phyloP scores from a whole-genome alignment of 2,113 vertebrate species.

The Eulemur macaco region DNA sequence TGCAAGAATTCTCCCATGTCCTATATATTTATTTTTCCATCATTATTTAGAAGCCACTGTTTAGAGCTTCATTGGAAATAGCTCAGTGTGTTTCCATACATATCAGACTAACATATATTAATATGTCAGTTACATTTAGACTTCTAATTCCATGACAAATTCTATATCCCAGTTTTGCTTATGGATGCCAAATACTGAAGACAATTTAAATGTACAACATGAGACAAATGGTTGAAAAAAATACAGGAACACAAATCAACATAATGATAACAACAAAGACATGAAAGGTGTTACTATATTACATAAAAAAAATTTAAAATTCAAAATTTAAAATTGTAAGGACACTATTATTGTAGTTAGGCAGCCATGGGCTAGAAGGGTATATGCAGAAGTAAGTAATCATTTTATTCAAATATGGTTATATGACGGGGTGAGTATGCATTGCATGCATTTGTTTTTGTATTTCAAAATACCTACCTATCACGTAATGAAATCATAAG shows the following conservation, averaged over 20 bases:
- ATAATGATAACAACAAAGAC: background rate
- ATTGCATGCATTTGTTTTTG: background rate
- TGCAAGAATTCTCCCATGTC: background rate
- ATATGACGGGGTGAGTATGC: background rate
- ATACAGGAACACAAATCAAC: background rate
- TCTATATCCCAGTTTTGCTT: background rate
- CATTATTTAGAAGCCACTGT: background rate
- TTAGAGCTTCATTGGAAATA: background rate
- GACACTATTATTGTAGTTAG: background rate
- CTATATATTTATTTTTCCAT: background rate
- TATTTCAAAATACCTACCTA: background rate
- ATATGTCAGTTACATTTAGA: background rate
- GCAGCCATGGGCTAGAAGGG: accelerated
- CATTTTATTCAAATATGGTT: background rate
- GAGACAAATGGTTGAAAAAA: background rate
- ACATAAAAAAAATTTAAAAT: background rate
- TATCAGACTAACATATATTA: background rate
- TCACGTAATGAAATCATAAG: background rate
- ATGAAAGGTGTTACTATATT: background rate
- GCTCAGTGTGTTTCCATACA: background rate
- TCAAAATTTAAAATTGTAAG: background rate
- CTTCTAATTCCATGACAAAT: background rate
- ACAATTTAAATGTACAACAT: background rate
- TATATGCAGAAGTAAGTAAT: background rate
- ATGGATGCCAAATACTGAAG: background rate